Evolutionary conservation across 2,888 invertebrate genomes (phyloP).

Genomic region (Zhuqinia jingwanae): DNA sequence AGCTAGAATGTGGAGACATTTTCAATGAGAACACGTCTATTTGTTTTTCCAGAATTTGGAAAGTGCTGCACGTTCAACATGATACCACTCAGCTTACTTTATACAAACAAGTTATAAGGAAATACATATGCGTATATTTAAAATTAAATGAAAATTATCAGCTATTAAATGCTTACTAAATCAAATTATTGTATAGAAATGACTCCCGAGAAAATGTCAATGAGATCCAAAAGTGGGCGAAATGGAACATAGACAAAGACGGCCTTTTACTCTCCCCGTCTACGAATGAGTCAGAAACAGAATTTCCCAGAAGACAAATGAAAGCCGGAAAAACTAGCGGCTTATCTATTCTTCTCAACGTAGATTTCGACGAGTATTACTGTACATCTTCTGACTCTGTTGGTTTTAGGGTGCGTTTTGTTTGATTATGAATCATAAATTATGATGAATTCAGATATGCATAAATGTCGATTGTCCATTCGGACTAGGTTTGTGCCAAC

Average conservation of each 20-base stretch:
- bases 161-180: background rate
- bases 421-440: no score
- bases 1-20: no score
- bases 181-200: slow-evolving; percentile 32
- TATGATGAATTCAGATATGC: background rate
- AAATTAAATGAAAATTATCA: background rate
- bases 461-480: no score
- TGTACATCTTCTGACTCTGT: slow-evolving; percentile 75
- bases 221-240: slow-evolving; percentile 68
- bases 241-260: slow-evolving; percentile 67
- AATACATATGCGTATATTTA: no score
- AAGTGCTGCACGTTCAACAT: slow-evolving; percentile 91
- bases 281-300: background rate
- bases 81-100: slow-evolving; percentile 84
- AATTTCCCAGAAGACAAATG: slow-evolving; percentile 72
- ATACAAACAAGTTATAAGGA: slow-evolving; percentile 36
- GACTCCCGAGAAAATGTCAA: slow-evolving; percentile 63
- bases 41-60: slow-evolving; percentile 85
- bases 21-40: no score
- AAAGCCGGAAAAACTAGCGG: slow-evolving; percentile 74
- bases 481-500: background rate
- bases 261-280: slow-evolving; percentile 39
- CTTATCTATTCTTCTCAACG: slow-evolving; percentile 73
- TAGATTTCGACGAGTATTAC: slow-evolving; percentile 74
- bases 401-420: slow-evolving; percentile 60